Evolutionary conservation across 1,140 invertebrate genomes (phyloP), one percentile per base, ranked within the genome.

Genomic region (Psilanteris sp.): DNA sequence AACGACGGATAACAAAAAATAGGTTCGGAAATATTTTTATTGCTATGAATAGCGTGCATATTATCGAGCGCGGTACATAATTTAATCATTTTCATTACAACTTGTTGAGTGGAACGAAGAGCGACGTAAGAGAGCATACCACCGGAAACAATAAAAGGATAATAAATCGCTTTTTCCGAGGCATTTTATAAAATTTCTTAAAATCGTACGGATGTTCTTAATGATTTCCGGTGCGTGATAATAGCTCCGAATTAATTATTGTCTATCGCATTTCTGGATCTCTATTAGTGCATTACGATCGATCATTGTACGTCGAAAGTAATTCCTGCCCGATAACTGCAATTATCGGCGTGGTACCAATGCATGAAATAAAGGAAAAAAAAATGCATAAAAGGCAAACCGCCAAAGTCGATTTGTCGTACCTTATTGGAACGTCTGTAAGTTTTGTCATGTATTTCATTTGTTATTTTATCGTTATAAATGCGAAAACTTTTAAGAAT

Each of bases 11-110:
- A 18, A 67, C 41, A 24, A 70, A 71, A 52, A 62, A 46, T 43
- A 11, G 31, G 1, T 26, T 55, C 16, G 26, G 34, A 62, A 62
- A 62, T 62, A 71, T 71, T 71, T 71, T 62, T 71, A 71, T 71
- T 52, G 41, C 18, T 15, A 7, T 8, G 36, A 54, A 71, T 70
- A 26, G 54, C 54, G 36, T 18, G 55, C 31, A 43, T 62, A 46
- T 62, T 71, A 62, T 62, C 39, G 46, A 10, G 3, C 4, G 11
- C 24, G 10, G 41, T 32, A 41, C 52, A 70, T 70, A 70, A 70
- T 70, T 70, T 50, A 1, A 44, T 70, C 52, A 59, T 48, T 70
- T 50, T 70, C 43, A 59, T 70, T 70, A 70, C 43, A 59, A 57
- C 66, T 57, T 57, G 62, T 54, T 67, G 62, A 67, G 31, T 32